These are phyloP conservation scores for Crambe crambe DNA, from an alignment of 37 sponge, comb jelly and placozoan species.

Conservation along the genomic window DNA sequence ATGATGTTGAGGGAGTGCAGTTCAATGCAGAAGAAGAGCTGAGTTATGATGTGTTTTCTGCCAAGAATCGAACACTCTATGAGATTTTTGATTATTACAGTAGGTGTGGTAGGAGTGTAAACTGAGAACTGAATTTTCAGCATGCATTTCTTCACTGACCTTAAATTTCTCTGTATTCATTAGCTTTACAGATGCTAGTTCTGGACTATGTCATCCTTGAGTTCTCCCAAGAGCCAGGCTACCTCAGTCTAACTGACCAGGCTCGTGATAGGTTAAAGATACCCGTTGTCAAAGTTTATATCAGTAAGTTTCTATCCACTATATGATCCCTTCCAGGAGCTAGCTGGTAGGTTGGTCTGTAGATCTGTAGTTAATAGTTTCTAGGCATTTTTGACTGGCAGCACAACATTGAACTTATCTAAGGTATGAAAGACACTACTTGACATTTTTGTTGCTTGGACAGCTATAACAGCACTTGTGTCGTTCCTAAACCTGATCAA, in stretches of 20 bases:
- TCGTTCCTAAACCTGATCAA: too few species aligned
- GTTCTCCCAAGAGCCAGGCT: slow-evolving; percentile 61
- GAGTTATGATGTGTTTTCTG: not conserved
- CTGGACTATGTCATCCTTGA: slow-evolving; percentile 59
- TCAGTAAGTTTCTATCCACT: slow-evolving; percentile 51
- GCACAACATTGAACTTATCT: too few species aligned
- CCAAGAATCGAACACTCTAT: slow-evolving; percentile 12
- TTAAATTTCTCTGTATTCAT: not conserved
- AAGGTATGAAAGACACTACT: too few species aligned
- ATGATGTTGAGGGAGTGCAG: too few species aligned
- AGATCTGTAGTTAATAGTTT: too few species aligned
- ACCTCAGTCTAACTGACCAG: slow-evolving; percentile 48
- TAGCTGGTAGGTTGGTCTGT: too few species aligned
- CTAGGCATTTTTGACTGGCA: too few species aligned
- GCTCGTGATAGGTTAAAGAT: slow-evolving; percentile 50
- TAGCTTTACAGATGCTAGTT: slow-evolving; percentile 16
- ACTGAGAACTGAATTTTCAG: not conserved
- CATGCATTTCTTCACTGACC: not conserved
- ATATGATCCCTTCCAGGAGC: too few species aligned
- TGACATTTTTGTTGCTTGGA: too few species aligned
- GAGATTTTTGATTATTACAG: slow-evolving; percentile 40
- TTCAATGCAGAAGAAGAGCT: not conserved
- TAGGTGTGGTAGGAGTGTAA: slow-evolving; percentile 7
- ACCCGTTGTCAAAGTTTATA: slow-evolving; percentile 18
- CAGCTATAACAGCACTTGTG: too few species aligned